Evolutionary conservation across 2,888 invertebrate genomes (phyloP).

Genomic region (Scaptodrosophila latifasciaeformis): DNA sequence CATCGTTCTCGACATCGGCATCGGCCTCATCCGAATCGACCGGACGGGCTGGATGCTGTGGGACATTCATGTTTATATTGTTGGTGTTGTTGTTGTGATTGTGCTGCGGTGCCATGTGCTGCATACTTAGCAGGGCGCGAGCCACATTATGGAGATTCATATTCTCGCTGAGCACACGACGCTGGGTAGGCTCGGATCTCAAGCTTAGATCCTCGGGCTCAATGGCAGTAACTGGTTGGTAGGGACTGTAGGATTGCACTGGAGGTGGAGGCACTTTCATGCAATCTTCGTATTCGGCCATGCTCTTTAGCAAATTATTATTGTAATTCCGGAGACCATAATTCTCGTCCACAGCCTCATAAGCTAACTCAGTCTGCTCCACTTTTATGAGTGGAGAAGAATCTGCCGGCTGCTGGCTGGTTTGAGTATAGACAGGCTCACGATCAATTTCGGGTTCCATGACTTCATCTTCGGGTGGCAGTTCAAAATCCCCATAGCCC

Average conservation of each 20-base stretch:
- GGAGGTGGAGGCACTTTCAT: conserved; percentile 44
- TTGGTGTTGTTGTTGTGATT: conserved; percentile 27
- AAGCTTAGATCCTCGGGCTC: conserved; percentile 72
- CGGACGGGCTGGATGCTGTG: neutral
- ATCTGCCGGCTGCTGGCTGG: conserved; percentile 16
- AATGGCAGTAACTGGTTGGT: conserved; percentile 20
- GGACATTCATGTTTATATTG: conserved; percentile 13
- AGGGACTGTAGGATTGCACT: conserved; percentile 2
- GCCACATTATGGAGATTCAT: conserved; percentile 69
- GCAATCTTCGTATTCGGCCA: conserved; percentile 70
- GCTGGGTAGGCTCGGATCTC: conserved; percentile 26
- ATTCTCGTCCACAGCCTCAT: conserved; percentile 1
- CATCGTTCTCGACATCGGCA: conserved; percentile 40
- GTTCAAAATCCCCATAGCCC: conserved; percentile 68
- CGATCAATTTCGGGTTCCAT: conserved; percentile 30
- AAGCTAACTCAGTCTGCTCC: conserved; percentile 25
- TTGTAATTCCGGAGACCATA: conserved; percentile 61
- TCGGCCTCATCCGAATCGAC: neutral
- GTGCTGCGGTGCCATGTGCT: conserved; percentile 49
- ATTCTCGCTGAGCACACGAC: conserved; percentile 65
- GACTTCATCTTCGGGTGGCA: conserved; percentile 51
- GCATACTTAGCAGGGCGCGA: conserved; percentile 67
- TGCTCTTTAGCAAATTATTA: conserved; percentile 64
- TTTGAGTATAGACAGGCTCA: conserved; percentile 29
- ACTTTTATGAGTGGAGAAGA: conserved; percentile 30